Percentiles rank a stretch among this genome's conserved stretches.
Evolutionary conservation across 2,888 invertebrate genomes (phyloP).

Genomic region (Tillus elongatus): DNA sequence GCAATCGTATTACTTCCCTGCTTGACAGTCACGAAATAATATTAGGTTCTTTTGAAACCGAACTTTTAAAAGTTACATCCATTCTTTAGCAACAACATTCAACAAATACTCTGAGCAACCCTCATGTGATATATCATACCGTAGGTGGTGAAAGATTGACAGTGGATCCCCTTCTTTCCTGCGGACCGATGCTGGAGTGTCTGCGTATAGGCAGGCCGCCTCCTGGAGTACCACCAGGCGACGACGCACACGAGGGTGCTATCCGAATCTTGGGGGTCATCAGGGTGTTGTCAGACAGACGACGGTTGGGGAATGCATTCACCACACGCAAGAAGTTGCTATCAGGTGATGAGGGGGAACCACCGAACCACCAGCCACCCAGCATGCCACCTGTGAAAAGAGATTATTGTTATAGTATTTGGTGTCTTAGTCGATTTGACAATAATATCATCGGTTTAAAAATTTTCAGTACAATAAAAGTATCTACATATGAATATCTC

Average conservation of each 20-base stretch:
- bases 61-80: too few species aligned
- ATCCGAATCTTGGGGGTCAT: conserved; percentile 85
- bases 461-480: too few species aligned
- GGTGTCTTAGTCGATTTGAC: too few species aligned
- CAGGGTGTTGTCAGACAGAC: conserved; percentile 84
- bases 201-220: conserved; percentile 75
- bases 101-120: too few species aligned
- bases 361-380: conserved; percentile 78
- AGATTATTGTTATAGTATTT: too few species aligned
- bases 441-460: too few species aligned
- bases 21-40: too few species aligned
- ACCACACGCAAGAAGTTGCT: conserved; percentile 80
- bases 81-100: too few species aligned
- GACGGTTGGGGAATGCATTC: conserved; percentile 70
- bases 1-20: too few species aligned
- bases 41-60: too few species aligned
- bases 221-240: conserved; percentile 62
- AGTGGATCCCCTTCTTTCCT: conserved; percentile 75
- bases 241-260: conserved; percentile 81
- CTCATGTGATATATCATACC: conserved; percentile 64
- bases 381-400: conserved; percentile 48
- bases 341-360: conserved; percentile 74
- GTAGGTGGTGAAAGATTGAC: conserved; percentile 82
- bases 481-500: too few species aligned
- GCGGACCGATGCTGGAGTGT: conserved; percentile 86